Base-by-base conservation (phyloP, 1,140 invertebrate genomes). In the Pissodes strobi region DNA sequence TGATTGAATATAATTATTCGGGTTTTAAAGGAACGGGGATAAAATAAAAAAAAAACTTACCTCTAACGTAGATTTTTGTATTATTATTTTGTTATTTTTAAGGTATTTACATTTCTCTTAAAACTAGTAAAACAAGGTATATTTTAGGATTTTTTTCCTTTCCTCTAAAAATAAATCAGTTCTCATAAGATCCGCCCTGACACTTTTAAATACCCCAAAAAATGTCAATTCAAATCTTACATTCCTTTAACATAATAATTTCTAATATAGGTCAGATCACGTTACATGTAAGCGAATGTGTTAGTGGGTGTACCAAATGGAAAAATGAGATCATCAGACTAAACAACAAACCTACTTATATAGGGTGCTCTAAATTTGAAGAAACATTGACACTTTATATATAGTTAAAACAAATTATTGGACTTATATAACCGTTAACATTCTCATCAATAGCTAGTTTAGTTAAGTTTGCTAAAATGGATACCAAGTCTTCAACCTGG, bases 191-290 rank as follows among this genome's bases (percentile, higher is more conserved):
- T 39, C 45, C n/a, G 10, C 5, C 27, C 58, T 61, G 34, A 61
- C 58, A 61, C 58, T 61, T 51, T 61, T 61, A 61, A 61, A 61
- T 61, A 61, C 58, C 58, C 58, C 58, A 61, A 61, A 61, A 51
- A 61, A 61, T 61, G 58, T 61, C 58, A 61, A 46, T 61, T 51
- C 21, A 61, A 41, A 51, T 23, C 58, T 61, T 51, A 61, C 17
- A 37, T 22, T 53, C 41, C 12, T 19, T 19, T 19, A 48, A 48
- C 18, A 19, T 22, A 21, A 21, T n/a, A n/a, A n/a, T n/a, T n/a
- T 8, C 45, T 48, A 48, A 27, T 5, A 27, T 12, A 48, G 38
- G 15, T 5, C 38, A 39, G 38, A 10, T 18, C 38, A 2, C 38
- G 9, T 41, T 13, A n/a, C 8, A 2, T 37, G 13, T 2, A 1